Base-by-base conservation (phyloP, 2,797 vertebrate genomes). In the Syncerus caffer region DNA sequence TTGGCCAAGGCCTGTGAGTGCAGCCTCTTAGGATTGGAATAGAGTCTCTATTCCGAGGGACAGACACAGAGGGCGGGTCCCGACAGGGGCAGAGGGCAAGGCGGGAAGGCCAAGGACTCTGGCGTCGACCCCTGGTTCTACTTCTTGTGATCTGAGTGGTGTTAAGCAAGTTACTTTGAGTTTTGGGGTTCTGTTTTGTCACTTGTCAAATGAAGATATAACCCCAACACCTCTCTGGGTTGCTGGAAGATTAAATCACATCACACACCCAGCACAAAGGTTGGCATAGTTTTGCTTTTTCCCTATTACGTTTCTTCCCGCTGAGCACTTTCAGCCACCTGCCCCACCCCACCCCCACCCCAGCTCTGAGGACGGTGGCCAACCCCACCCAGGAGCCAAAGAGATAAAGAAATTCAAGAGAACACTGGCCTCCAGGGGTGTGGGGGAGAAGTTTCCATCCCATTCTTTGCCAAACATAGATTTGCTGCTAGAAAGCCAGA, bases 381-480 rank as follows among this genome's bases (percentile, higher is more conserved):
- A 84, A 13, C 16, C 90, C 64, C 47, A 64, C 23, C 38, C 67
- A 60, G 74, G 34, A 88, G 79, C 83, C 53, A 84, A 88, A 47
- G n/a, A 90, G 67, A 93, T 17, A 74, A 0, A 60, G 29, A 87
- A 34, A n/a, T 89, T 71, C 8, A 76, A 87, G 51, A 92, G 92
- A 96, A 88, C 84, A 16, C 0, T 42, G 42, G 80, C 50, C 8
- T 4, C 38, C 64, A 91, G 79, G 67, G 89, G 17, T 60, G 45
- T 12, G 1, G 6, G 67, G n/a, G n/a, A 87, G 34, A 85, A 90
- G 84, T 92, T 96, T 96, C 94, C 62, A 89, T 47, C 42, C n/a
- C 31, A 27, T 78, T 93, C 76, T 85, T 93, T 76, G 90, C 86
- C 92, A 83, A 96, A 71, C 82, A 89, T 0, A 96, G 79, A 57